phyloP scores from a whole-genome alignment of 1,140 invertebrate species.

The Tetranychus cinnabarinus region DNA sequence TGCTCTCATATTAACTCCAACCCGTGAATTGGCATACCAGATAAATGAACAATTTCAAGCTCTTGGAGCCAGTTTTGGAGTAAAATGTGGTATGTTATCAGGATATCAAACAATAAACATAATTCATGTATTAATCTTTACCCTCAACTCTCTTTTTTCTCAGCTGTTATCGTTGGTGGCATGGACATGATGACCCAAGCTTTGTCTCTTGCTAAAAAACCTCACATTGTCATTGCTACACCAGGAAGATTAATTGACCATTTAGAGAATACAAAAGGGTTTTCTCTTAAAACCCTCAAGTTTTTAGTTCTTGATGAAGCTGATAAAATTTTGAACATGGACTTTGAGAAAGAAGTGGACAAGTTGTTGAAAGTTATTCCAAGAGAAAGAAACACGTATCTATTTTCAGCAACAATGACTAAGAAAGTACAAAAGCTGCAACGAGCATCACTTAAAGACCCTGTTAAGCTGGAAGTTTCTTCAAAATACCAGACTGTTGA shows the following conservation, averaged over 20 bases:
- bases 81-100: conserved; percentile 42
- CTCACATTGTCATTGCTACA: conserved; percentile 80
- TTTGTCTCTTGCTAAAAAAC: conserved; percentile 69
- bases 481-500: conserved; percentile 96
- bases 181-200: conserved; percentile 92
- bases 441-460: conserved; percentile 62
- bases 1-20: conserved; percentile 80
- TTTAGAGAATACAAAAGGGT: conserved; percentile 79
- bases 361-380: conserved; percentile 84
- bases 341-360: conserved; percentile 84
- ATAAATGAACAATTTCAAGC: conserved; percentile 34
- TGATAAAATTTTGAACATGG: conserved; percentile 82
- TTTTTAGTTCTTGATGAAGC: conserved; percentile 89
- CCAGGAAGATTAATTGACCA: conserved; percentile 72
- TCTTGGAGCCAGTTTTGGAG: conserved; percentile 46
- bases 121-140: not conserved
- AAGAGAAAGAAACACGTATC: conserved; percentile 53
- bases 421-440: conserved; percentile 83
- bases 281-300: conserved; percentile 62
- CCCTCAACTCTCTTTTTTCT: conserved; percentile 4
- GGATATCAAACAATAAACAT: not conserved
- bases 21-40: conserved; percentile 69
- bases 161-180: conserved; percentile 80
- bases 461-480: conserved; percentile 83
- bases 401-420: conserved; percentile 96